Evolutionary conservation across 2,113 vertebrate species (phyloP), one percentile per base, ranked within the genome.

Genomic region (Triplophysa tibetana): DNA sequence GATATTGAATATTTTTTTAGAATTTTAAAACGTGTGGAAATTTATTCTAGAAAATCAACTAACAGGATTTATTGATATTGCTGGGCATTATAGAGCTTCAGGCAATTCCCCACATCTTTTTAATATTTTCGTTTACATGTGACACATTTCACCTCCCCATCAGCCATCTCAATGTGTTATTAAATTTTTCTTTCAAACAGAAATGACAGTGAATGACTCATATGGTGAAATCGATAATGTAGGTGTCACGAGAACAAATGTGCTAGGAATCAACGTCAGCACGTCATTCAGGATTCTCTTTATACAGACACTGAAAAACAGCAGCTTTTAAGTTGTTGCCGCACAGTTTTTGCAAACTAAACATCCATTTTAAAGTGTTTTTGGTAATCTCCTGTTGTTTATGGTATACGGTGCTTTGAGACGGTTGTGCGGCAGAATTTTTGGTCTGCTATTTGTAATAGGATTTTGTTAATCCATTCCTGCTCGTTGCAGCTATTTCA

Each of bases 381-480:
- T 6, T 7, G 8, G n/a, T 72, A 38, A 52, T 61, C 33, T 17
- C 19, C 14, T 72, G n/a, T n/a, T 72, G 70, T 17, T 63, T 63
- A 21, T 29, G 16, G 14, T 50, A 6, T 33, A 33, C 5, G 33
- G 33, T 33, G 33, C 6, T 38, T 76, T 33, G 13, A 24, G 23
- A 26, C 3, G 14, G 24, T 24, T 61, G 64, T 68, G 23, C 3
- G 41, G 24, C 52, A 45, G 67, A 79, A 70, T 79, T 79, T 23
- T 48, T 79, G 77, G 43, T 17, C 67, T 52, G 62, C 60, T 66
- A 66, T 77, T 77, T 65, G 45, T 65, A 77, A 77, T 77, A 77
- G 62, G 75, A 77, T 77, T 77, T 52, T 3, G 13, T 45, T 77
- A 77, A 77, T 77, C 75, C 45, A 54, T 64, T 65, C 43, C 48